Conservation (phyloP, 2,797 vertebrate genomes). For the Gallinago nigripennis region DNA sequence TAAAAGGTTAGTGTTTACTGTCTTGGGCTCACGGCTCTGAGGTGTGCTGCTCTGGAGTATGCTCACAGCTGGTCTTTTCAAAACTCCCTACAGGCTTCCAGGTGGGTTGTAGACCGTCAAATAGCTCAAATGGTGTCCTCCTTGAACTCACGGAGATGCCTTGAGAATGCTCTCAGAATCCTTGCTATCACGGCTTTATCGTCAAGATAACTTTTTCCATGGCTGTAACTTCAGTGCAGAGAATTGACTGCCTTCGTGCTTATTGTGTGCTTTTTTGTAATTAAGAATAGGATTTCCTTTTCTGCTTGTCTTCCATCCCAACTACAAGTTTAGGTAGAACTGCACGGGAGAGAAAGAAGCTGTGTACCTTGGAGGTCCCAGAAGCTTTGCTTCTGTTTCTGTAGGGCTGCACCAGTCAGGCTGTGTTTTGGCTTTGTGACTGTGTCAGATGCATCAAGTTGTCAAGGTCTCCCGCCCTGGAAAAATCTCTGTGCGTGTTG, state of each 20-base stretch:
- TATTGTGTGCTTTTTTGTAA: accelerated
- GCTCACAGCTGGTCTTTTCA: neutral
- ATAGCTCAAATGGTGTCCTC: neutral
- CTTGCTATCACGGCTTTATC: neutral
- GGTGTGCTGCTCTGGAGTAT: accelerated
- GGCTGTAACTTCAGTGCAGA: neutral
- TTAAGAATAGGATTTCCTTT: neutral
- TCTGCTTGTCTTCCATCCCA: neutral
- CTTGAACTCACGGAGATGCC: neutral
- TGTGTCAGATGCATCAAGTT: neutral
- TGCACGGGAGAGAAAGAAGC: neutral
- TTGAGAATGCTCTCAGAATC: neutral
- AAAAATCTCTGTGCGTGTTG: neutral
- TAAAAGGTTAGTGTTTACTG: neutral
- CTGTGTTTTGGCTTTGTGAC: neutral
- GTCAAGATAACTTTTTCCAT: neutral
- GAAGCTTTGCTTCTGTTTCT: neutral
- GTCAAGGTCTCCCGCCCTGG: neutral
- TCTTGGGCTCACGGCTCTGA: neutral
- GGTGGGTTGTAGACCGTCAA: neutral
- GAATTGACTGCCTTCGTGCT: accelerated
- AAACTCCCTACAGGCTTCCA: neutral
- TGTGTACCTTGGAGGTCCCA: neutral
- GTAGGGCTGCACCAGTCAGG: accelerated
- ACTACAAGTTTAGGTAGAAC: neutral